Evolutionary conservation across 2,113 vertebrate species (phyloP).

Genomic region (Symphodus melops): DNA sequence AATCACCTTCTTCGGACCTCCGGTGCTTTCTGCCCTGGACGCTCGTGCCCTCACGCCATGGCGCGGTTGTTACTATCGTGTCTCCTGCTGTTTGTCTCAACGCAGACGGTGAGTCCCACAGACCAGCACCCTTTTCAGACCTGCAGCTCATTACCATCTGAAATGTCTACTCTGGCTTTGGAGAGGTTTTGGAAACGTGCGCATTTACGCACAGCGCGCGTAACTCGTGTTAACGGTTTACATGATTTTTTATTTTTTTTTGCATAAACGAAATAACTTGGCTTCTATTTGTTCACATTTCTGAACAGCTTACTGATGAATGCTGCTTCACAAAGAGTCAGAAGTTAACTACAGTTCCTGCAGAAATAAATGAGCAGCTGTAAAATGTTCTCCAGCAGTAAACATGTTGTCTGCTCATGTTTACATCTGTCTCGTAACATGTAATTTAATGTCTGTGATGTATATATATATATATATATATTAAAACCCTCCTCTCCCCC

Average conservation of each 20-base stretch:
- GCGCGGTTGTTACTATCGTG: constrained; percentile 63
- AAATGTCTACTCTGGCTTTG: not conserved
- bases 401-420: not conserved
- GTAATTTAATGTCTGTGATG: too few relatives aligned
- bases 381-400: not conserved
- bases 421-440: not conserved
- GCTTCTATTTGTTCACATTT: not conserved
- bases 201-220: constrained; percentile 45
- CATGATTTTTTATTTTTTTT: too few relatives aligned
- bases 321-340: not conserved
- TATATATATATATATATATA: too few relatives aligned
- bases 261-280: rapidly evolving
- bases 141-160: too few relatives aligned
- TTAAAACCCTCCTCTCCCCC: too few relatives aligned
- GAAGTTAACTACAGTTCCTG: not conserved
- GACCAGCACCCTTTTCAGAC: not conserved
- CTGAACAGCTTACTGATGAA: rapidly evolving
- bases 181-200: constrained; percentile 7
- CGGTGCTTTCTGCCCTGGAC: constrained; percentile 1
- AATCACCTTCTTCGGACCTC: not conserved
- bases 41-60: constrained; percentile 65
- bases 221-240: rapidly evolving
- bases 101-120: constrained; percentile 73
- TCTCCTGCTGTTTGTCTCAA: constrained; percentile 63
- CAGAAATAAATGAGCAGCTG: not conserved